phyloP scores from a whole-genome alignment of 2,113 vertebrate genomes.

The Herpailurus yagouaroundi region DNA sequence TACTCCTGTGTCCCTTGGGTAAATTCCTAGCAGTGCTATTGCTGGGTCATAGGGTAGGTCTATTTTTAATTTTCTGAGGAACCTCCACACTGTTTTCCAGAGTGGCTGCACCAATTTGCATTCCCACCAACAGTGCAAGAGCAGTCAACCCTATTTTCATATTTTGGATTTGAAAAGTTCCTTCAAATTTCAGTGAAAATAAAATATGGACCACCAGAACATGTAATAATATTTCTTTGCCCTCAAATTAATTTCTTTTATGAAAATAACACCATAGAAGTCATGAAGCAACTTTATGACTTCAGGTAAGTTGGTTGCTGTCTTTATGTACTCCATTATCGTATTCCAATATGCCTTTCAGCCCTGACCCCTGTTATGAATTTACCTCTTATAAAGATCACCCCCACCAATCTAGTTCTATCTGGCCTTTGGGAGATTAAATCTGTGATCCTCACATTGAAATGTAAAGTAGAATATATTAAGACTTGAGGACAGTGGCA shows the following conservation, averaged over 20 bases:
- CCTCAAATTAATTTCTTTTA: conserved; percentile 53
- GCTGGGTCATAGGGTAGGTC: too few relatives aligned
- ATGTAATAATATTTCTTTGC: conserved; percentile 21
- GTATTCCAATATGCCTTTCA: not conserved
- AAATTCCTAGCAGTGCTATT: too few relatives aligned
- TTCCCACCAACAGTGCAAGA: too few relatives aligned
- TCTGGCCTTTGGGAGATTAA: not conserved
- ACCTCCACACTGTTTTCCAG: too few relatives aligned
- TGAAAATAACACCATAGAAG: rapidly evolving
- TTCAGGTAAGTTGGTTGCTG: not conserved
- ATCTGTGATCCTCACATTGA: not conserved
- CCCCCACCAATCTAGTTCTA: not conserved
- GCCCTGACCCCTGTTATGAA: not conserved
- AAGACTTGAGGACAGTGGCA: not conserved
- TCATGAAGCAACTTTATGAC: not conserved
- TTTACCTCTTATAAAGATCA: not conserved
- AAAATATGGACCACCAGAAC: conserved; percentile 1
- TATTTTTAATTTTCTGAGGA: too few relatives aligned
- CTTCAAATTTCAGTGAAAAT: conserved; percentile 62
- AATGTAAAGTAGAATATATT: not conserved
- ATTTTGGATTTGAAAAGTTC: conserved; percentile 59
- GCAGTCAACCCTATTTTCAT: not conserved
- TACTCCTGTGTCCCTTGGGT: too few relatives aligned
- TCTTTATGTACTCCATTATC: not conserved
- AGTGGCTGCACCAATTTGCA: too few relatives aligned